These are phyloP conservation scores for Botia almorhae DNA, from an alignment of 2,797 vertebrate genomes.

Conservation along the genomic window DNA sequence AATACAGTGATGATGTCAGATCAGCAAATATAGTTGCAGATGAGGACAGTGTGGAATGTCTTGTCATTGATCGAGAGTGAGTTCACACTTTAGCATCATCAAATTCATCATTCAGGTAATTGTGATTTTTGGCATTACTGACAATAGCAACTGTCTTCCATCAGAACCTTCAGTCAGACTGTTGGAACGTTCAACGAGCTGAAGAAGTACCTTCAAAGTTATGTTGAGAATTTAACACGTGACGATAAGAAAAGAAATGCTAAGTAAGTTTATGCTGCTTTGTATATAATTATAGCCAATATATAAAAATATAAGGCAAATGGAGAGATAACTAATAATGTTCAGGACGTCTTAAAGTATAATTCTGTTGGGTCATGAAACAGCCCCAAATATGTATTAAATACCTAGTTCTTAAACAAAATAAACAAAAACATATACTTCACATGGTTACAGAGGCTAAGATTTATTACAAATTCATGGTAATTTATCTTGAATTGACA, in stretches of 20 bases:
- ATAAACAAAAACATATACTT: background rate
- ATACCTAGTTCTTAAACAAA: background rate
- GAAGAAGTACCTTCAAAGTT: conserved; percentile 90
- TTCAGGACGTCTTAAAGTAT: background rate
- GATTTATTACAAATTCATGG: background rate
- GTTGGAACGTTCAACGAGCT: conserved; percentile 93
- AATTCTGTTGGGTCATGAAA: background rate
- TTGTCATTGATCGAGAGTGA: conserved; percentile 93
- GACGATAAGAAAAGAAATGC: conserved; percentile 89
- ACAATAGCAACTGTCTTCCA: conserved; percentile 24
- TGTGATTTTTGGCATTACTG: background rate
- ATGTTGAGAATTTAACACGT: conserved; percentile 85
- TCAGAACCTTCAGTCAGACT: conserved; percentile 91
- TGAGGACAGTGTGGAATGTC: conserved; percentile 89
- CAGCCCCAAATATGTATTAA: background rate
- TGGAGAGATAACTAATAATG: too few relatives aligned
- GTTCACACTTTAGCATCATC: conserved; percentile 61
- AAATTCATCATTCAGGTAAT: background rate
- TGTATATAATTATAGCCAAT: background rate
- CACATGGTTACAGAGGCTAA: background rate
- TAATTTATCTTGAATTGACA: too few relatives aligned
- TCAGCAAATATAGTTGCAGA: conserved; percentile 94
- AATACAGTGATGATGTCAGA: conserved; percentile 88
- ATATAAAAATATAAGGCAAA: too few relatives aligned
- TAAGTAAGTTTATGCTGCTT: conserved; percentile 75